A percentile compares a stretch with the other conserved stretches of the same genome.
Conservation (phyloP, 2,888 invertebrate species). For the Halictus ligatus region DNA sequence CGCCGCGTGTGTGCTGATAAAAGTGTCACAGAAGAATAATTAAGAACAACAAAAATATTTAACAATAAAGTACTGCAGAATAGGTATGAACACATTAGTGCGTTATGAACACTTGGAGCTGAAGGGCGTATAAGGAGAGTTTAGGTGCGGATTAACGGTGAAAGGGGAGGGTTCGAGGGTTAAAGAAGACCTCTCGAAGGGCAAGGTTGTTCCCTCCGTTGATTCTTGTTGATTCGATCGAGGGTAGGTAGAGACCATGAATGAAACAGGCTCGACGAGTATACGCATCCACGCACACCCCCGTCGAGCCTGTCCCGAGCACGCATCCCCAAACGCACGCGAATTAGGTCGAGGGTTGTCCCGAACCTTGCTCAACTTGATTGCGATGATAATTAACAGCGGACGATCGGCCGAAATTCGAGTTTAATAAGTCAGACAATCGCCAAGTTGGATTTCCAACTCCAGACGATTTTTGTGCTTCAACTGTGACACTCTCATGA, state of each 20-base stretch:
- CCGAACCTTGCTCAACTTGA: not conserved
- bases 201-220: conserved; percentile 7
- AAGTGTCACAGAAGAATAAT: too few species aligned
- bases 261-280: conserved; percentile 37
- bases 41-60: too few species aligned
- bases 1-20: too few species aligned
- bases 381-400: not conserved
- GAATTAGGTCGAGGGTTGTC: conserved; percentile 11
- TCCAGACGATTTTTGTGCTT: not conserved
- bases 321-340: not conserved
- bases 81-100: too few species aligned
- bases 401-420: not conserved
- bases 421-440: not conserved
- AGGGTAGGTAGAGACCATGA: conserved; percentile 32
- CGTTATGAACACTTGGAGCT: too few species aligned
- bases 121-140: too few species aligned
- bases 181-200: conserved; percentile 51
- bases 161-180: conserved; percentile 1
- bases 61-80: too few species aligned
- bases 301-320: not conserved
- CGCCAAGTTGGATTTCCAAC: not conserved
- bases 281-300: conserved; percentile 10
- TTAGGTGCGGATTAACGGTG: not conserved
- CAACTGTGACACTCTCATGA: not conserved
- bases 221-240: conserved; percentile 30